Base-by-base conservation (phyloP, 2,888 invertebrate genomes). In the Drosophila differens region DNA sequence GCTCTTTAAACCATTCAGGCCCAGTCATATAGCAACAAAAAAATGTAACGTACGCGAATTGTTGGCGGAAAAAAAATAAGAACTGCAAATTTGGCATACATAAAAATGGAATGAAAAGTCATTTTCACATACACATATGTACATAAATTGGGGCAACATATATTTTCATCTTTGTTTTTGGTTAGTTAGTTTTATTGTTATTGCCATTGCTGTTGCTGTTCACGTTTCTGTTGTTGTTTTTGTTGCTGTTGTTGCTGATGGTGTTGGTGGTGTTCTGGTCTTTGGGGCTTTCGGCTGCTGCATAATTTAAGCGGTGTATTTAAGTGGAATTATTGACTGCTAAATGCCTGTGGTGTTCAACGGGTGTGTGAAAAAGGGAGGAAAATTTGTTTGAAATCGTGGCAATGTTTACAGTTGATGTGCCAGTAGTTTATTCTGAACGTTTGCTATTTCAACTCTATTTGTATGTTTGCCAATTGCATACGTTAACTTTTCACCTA, bases 281-380 rank as follows among this genome's bases (percentile, higher is more conserved):
- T 62, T 58, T 55, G 68, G 70, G 70, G 82, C 22, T 74, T 68
- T 62, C 54, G 72, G 54, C 58, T 51, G 67, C 62, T 91, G 76
- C 82, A 85, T 85, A 81, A 85, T 91, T 85, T 81, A 85, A 86
- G 61, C 79, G 70, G 64, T 82, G 90, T 79, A 87, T 91, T 85
- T 89, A 89, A 81, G 70, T 68, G 85, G 85, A 87, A 87, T 89
- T 91, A 91, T 91, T 89, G 91, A 72, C 88, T 87, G 79, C 68
- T 70, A 77, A 83, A 75, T 70, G 78, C 61, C 55, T 60, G 51
- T 59, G 71, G 61, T 62, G 39, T 33, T 51, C 47, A 63, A 25
- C 32, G 53, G 52, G n/a, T 61, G 39, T 10, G 19, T 19, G 33
- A 53, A 32, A 59, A 37, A 12, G 25, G 22, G 5, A 14, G 25